phyloP scores from a whole-genome alignment of 2,797 vertebrate species.

The Spatula clypeata region DNA sequence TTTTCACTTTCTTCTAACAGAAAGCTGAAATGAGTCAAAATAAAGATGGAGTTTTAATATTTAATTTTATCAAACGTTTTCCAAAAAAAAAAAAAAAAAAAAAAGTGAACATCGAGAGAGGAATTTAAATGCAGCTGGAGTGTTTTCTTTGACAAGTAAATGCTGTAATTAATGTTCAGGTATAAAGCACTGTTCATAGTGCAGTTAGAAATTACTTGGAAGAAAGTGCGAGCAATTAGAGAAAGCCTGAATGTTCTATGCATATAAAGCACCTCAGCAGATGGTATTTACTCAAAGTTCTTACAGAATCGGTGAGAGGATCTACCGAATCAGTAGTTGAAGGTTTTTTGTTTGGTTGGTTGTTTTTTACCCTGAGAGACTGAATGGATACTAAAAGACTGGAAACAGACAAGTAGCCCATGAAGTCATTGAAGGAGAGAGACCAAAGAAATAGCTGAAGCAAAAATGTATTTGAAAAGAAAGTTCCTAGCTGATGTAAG shows the following conservation, averaged over 20 bases:
- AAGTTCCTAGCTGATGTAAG: accelerated
- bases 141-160: neutral
- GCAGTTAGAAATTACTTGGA: neutral
- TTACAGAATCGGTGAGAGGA: neutral
- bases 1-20: neutral
- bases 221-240: neutral
- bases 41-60: neutral
- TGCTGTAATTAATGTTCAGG: neutral
- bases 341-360: no score
- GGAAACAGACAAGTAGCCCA: neutral
- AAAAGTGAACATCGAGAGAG: neutral
- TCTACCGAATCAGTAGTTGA: neutral
- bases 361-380: neutral
- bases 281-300: neutral
- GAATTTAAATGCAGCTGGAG: neutral
- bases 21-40: neutral
- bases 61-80: neutral
- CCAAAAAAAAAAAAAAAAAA: neutral
- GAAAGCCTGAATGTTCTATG: neutral
- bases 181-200: neutral
- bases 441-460: neutral
- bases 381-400: neutral
- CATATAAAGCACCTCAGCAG: neutral
- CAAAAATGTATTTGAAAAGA: neutral
- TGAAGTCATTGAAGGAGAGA: neutral